Evolutionary conservation across 2,888 invertebrate species (phyloP).

Genomic region (Lacanobia oleracea): DNA sequence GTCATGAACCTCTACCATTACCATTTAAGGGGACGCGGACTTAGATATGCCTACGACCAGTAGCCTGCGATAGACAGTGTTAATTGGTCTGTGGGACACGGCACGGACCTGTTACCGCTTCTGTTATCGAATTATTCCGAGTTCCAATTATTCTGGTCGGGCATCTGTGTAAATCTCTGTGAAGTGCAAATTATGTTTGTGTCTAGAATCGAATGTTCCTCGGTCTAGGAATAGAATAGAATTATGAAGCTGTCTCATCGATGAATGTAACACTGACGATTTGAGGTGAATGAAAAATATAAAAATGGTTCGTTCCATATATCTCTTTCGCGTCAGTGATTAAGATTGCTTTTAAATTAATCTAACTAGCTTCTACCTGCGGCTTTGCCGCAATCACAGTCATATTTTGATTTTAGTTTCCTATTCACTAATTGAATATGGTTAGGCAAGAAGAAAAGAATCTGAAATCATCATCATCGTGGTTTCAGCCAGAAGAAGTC

Average conservation of each 20-base stretch:
- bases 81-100: slow-evolving; percentile 37
- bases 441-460: no score
- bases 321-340: not conserved
- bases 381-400: no score
- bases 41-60: slow-evolving; percentile 10
- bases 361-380: no score
- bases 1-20: slow-evolving; percentile 8
- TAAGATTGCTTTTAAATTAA: not conserved
- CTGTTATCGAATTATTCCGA: slow-evolving; percentile 36
- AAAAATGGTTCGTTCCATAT: not conserved
- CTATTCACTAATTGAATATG: no score
- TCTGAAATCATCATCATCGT: no score
- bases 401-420: no score
- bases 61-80: slow-evolving; percentile 34
- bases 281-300: not conserved
- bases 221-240: not conserved
- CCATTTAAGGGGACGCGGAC: slow-evolving; percentile 13
- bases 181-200: slow-evolving; percentile 18
- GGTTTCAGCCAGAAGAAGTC: no score
- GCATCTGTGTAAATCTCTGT: slow-evolving; percentile 13
- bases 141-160: slow-evolving; percentile 21
- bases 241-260: not conserved
- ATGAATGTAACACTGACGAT: not conserved
- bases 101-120: slow-evolving; percentile 8
- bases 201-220: not conserved